A percentile compares a stretch with the other conserved stretches of the same genome.
These are phyloP conservation scores for Thrips palmi DNA, from an alignment of 1,140 invertebrate species.

Conservation along the genomic window DNA sequence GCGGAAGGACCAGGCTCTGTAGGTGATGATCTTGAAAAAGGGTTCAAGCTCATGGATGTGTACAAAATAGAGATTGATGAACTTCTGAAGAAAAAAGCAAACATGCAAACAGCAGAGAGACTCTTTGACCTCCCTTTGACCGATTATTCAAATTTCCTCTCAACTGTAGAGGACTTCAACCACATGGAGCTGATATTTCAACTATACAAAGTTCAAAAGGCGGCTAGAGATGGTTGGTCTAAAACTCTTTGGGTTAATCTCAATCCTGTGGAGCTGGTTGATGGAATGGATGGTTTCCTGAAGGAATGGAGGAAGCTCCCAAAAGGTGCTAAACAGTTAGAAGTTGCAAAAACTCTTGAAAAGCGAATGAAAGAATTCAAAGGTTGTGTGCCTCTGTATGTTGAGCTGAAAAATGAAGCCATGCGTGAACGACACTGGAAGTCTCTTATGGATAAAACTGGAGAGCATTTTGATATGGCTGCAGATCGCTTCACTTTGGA, in stretches of 20 bases:
- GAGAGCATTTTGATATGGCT: conserved; percentile 68
- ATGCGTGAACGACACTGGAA: conserved; percentile 76
- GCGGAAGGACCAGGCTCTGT: conserved; percentile 56
- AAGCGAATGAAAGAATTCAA: conserved; percentile 75
- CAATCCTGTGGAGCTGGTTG: conserved; percentile 60
- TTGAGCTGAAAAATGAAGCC: conserved; percentile 78
- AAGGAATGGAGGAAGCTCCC: conserved; percentile 52
- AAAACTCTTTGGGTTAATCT: conserved; percentile 73
- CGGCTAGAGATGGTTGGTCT: conserved; percentile 56
- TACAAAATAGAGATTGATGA: conserved; percentile 45
- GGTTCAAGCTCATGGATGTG: conserved; percentile 45
- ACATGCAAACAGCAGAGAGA: conserved; percentile 59
- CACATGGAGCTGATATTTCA: conserved; percentile 54
- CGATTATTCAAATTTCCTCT: conserved; percentile 56
- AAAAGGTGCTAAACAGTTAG: conserved; percentile 30
- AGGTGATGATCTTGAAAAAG: conserved; percentile 51
- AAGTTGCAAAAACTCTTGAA: conserved; percentile 47
- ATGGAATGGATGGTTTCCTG: conserved; percentile 71
- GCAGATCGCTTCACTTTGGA: conserved; percentile 69
- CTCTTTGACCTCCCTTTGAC: conserved; percentile 68
- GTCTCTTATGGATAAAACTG: conserved; percentile 71
- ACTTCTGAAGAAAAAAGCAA: conserved; percentile 41
- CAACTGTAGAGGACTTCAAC: conserved; percentile 50
- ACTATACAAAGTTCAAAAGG: conserved; percentile 58
- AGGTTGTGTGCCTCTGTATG: conserved; percentile 68